These are phyloP conservation scores for Papilio polytes DNA, from an alignment of 1,140 invertebrate genomes.

Conservation along the genomic window DNA sequence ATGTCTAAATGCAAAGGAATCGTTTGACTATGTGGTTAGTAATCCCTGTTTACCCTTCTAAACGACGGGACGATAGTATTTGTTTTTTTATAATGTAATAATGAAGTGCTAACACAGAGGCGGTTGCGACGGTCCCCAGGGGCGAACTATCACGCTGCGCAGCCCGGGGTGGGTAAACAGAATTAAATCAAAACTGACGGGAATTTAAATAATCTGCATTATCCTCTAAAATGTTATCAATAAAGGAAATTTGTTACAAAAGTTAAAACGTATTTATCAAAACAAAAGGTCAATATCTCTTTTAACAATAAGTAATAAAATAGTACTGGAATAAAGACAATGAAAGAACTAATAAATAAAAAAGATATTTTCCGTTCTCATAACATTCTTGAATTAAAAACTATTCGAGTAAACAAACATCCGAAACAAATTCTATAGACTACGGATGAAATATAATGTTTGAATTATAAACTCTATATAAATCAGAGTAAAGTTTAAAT, in stretches of 20 bases:
- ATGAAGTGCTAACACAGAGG: constrained; percentile 35
- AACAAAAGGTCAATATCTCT: background rate
- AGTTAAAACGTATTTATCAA: background rate
- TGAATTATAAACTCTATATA: background rate
- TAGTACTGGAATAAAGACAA: background rate
- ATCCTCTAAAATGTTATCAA: background rate
- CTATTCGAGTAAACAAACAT: constrained; percentile 22
- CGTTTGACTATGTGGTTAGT: background rate
- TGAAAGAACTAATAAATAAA: background rate
- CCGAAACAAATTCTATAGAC: constrained; percentile 1
- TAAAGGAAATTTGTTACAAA: no score
- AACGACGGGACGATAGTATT: constrained; percentile 4
- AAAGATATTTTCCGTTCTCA: background rate
- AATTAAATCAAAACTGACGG: constrained; percentile 42
- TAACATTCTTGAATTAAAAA: constrained; percentile 5
- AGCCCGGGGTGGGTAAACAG: constrained; percentile 34
- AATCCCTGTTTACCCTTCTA: background rate
- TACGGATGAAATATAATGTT: background rate
- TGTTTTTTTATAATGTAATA: constrained; percentile 18
- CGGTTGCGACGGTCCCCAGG: constrained; percentile 42
- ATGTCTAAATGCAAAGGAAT: background rate
- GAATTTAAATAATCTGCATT: constrained; percentile 45
- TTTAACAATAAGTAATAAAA: background rate
- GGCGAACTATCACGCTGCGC: constrained; percentile 44
- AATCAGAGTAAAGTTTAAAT: constrained; percentile 14